These are phyloP conservation scores for Papilio demoleus DNA, from an alignment of 2,888 invertebrate genomes.

Conservation along the genomic window DNA sequence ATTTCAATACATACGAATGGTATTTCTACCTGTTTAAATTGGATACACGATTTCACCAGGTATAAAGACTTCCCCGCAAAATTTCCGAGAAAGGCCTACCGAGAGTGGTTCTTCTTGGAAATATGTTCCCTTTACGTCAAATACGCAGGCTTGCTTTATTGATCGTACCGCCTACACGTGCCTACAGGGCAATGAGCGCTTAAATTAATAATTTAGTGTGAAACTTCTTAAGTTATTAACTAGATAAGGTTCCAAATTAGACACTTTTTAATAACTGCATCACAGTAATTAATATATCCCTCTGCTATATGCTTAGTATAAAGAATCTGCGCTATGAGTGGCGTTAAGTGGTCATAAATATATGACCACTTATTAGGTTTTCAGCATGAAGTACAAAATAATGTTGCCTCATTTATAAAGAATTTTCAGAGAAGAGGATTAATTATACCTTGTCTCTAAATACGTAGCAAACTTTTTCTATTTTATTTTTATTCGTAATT, in stretches of 20 bases:
- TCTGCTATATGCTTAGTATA: too few species aligned
- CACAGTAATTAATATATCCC: too few species aligned
- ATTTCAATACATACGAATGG: background rate
- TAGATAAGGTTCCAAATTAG: background rate
- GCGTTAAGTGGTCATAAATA: too few species aligned
- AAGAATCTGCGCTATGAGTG: too few species aligned
- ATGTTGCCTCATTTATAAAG: too few species aligned
- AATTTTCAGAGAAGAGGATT: too few species aligned
- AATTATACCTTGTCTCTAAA: too few species aligned
- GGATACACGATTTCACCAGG: background rate
- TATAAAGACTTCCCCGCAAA: background rate
- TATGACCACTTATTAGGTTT: too few species aligned
- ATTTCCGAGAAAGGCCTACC: conserved; percentile 9
- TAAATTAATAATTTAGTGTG: background rate
- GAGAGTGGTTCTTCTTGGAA: background rate
- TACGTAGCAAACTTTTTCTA: too few species aligned
- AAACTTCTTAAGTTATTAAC: background rate
- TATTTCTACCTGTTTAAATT: conserved; percentile 2
- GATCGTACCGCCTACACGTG: conserved; percentile 9
- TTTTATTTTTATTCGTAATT: too few species aligned
- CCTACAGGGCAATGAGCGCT: background rate
- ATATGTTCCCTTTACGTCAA: conserved; percentile 11
- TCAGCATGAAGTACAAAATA: too few species aligned
- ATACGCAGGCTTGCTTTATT: conserved; percentile 20
- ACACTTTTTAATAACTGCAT: too few species aligned